Conservation (phyloP, 1,140 invertebrate species). For the Thalassaphorura encarpata region DNA sequence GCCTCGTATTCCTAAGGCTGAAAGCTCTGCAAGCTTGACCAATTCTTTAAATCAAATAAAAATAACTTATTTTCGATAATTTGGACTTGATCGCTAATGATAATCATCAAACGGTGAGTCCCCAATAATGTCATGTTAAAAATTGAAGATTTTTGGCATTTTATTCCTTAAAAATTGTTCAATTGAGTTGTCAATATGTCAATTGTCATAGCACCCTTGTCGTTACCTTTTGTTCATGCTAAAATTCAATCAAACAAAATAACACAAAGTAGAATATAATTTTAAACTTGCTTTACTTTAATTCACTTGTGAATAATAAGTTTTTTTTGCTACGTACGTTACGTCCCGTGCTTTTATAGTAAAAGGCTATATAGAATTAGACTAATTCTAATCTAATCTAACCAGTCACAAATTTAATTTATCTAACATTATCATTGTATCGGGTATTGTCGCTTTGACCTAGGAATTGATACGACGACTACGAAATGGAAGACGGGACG, state of each 20-base stretch:
- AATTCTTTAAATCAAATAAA: too few species aligned
- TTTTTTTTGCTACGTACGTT: too few species aligned
- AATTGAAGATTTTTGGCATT: not conserved
- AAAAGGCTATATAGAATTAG: not conserved
- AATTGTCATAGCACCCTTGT: not conserved
- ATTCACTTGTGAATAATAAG: too few species aligned
- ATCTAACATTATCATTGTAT: not conserved
- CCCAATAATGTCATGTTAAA: not conserved
- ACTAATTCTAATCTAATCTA: not conserved
- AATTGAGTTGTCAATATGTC: not conserved
- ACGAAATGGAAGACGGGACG: not conserved
- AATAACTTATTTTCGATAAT: too few species aligned
- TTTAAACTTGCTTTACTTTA: not conserved
- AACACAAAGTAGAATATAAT: not conserved
- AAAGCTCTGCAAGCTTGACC: too few species aligned
- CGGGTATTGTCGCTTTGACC: not conserved
- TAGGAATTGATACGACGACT: not conserved
- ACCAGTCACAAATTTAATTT: not conserved
- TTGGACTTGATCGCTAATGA: too few species aligned
- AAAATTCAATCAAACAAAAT: not conserved
- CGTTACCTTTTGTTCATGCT: not conserved
- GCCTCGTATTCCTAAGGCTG: too few species aligned
- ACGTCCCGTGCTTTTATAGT: too few species aligned
- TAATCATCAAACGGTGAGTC: not conserved
- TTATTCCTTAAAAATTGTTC: not conserved